Conservation (phyloP, 2,113 vertebrate species). For the Dipodomys stephensi region DNA sequence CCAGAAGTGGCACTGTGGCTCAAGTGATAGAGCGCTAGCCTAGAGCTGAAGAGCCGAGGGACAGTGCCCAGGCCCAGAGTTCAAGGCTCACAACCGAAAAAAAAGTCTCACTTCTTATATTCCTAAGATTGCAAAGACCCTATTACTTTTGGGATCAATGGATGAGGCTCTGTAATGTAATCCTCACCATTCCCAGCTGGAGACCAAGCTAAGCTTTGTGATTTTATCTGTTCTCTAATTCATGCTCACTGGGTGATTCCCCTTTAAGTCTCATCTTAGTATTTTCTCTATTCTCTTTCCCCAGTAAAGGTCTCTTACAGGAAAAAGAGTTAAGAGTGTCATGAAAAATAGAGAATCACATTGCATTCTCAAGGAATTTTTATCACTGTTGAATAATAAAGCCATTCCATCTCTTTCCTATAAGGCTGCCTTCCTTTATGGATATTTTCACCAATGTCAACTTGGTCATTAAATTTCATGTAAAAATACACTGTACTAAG, state of each 20-base stretch:
- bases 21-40: too few relatives aligned
- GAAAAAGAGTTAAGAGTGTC: conserved; percentile 73
- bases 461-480: conserved; percentile 74
- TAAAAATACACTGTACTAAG: conserved; percentile 59
- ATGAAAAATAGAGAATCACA: conserved; percentile 78
- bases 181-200: conserved; percentile 50
- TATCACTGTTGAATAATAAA: conserved; percentile 75
- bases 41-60: too few relatives aligned
- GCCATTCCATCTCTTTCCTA: background rate
- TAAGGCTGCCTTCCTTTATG: conserved; percentile 68
- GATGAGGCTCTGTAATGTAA: background rate
- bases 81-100: too few relatives aligned
- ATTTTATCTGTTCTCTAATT: conserved; percentile 5
- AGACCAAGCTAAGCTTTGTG: conserved; percentile 23
- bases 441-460: conserved; percentile 78
- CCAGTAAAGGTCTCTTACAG: conserved; percentile 67
- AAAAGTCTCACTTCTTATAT: background rate
- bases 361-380: conserved; percentile 73
- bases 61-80: too few relatives aligned
- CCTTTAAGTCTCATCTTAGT: conserved; percentile 33
- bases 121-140: background rate
- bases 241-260: background rate
- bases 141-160: background rate
- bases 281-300: conserved; percentile 58
- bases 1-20: too few relatives aligned